phyloP scores from a whole-genome alignment of 2,888 invertebrate species.

The Lasioglossum zephyrum region DNA sequence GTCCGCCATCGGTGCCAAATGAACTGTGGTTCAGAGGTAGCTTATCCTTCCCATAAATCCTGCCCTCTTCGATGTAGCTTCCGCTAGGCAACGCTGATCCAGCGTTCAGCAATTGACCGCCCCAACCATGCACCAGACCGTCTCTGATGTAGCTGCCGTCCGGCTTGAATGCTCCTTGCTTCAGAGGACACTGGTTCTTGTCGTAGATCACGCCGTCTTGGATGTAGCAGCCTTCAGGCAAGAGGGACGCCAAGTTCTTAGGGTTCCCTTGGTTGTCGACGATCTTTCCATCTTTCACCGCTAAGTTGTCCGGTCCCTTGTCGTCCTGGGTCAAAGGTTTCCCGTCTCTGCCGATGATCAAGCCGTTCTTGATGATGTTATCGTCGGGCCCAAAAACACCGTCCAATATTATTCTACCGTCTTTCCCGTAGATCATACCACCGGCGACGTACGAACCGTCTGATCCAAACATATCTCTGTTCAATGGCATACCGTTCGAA shows the following conservation, averaged over 20 bases:
- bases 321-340: slow-evolving; percentile 80
- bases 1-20: slow-evolving; percentile 79
- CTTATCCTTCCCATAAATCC: slow-evolving; percentile 78
- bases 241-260: slow-evolving; percentile 77
- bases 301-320: slow-evolving; percentile 79
- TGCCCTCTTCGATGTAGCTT: slow-evolving; percentile 78
- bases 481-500: slow-evolving; percentile 73
- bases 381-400: slow-evolving; percentile 81
- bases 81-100: slow-evolving; percentile 78
- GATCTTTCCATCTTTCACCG: slow-evolving; percentile 79
- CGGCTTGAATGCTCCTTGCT: slow-evolving; percentile 79
- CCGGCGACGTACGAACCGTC: slow-evolving; percentile 80
- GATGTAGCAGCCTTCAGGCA: slow-evolving; percentile 81
- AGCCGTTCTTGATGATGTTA: slow-evolving; percentile 79
- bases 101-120: slow-evolving; percentile 79
- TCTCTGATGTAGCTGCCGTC: slow-evolving; percentile 81
- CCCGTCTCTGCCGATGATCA: slow-evolving; percentile 79
- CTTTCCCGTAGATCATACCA: slow-evolving; percentile 77
- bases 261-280: slow-evolving; percentile 77
- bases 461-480: slow-evolving; percentile 79
- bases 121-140: slow-evolving; percentile 80
- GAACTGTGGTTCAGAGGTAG: slow-evolving; percentile 79
- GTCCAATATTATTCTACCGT: slow-evolving; percentile 77
- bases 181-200: slow-evolving; percentile 75
- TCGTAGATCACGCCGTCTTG: slow-evolving; percentile 79